phyloP scores from a whole-genome alignment of 2,888 invertebrate genomes.

The Neelides folsomi region DNA sequence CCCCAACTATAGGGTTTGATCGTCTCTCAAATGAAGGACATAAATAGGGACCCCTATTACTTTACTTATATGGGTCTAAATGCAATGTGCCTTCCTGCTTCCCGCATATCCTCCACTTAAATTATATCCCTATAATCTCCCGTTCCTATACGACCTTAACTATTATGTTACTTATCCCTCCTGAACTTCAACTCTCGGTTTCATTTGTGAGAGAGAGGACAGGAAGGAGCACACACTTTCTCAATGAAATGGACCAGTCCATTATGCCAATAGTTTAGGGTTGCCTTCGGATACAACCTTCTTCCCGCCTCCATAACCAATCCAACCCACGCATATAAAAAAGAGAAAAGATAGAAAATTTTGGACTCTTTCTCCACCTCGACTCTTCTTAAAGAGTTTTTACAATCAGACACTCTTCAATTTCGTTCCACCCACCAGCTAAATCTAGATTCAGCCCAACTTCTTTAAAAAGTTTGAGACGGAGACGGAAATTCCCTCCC shows the following conservation, averaged over 20 bases:
- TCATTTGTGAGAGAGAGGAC: not conserved
- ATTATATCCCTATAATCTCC: not conserved
- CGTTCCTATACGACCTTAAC: not conserved
- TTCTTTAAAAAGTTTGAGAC: not conserved
- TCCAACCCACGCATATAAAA: conserved; percentile 10
- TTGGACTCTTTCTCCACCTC: not conserved
- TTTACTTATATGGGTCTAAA: no score
- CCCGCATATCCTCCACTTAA: not conserved
- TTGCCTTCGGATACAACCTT: conserved; percentile 9
- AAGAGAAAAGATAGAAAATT: conserved; percentile 7
- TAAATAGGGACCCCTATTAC: no score
- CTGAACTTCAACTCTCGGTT: not conserved
- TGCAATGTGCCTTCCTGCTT: no score
- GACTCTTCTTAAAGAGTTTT: conserved; percentile 3
- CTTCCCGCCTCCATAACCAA: no score
- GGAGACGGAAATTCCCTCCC: not conserved
- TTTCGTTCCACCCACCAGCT: not conserved
- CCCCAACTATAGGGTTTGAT: no score
- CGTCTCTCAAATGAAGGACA: no score
- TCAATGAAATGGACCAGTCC: conserved; percentile 29
- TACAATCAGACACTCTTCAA: conserved; percentile 4
- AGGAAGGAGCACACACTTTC: conserved; percentile 4
- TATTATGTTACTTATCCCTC: no score
- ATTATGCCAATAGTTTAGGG: conserved; percentile 24
- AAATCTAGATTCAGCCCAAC: no score